Conservation (phyloP, 2,797 vertebrate species). For the Halcyon leucocephala region DNA sequence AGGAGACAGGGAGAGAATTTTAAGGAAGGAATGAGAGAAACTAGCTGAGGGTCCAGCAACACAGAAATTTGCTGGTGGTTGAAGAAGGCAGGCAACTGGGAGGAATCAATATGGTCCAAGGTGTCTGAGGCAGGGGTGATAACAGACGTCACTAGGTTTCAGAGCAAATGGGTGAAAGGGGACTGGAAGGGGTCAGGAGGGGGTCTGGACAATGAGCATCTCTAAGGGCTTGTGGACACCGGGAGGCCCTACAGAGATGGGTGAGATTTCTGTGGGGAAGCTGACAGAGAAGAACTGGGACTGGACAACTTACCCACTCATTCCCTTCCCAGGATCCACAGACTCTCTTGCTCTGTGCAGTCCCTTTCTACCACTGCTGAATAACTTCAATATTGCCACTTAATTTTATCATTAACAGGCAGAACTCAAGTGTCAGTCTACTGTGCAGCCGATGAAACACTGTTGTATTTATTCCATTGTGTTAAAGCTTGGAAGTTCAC, state of each 20-base stretch:
- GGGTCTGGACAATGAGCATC: not conserved
- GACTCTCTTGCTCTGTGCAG: not conserved
- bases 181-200: not conserved
- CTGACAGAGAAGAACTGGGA: not conserved
- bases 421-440: not conserved
- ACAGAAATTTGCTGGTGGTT: not conserved
- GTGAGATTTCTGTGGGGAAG: not conserved
- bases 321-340: not conserved
- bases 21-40: not conserved
- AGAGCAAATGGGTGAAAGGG: not conserved
- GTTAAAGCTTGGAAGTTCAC: not conserved
- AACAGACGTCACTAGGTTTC: not conserved
- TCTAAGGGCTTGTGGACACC: accelerated
- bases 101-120: accelerated
- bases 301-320: not conserved
- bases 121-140: not conserved
- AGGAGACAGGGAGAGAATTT: not conserved
- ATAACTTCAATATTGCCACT: not conserved
- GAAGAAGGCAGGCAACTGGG: not conserved
- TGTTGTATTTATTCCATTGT: not conserved
- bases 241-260: accelerated
- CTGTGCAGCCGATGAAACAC: not conserved
- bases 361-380: not conserved
- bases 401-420: not conserved
- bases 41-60: not conserved